Evolutionary conservation across 2,113 vertebrate genomes (phyloP).

Genomic region (Hippopotamus amphibius): DNA sequence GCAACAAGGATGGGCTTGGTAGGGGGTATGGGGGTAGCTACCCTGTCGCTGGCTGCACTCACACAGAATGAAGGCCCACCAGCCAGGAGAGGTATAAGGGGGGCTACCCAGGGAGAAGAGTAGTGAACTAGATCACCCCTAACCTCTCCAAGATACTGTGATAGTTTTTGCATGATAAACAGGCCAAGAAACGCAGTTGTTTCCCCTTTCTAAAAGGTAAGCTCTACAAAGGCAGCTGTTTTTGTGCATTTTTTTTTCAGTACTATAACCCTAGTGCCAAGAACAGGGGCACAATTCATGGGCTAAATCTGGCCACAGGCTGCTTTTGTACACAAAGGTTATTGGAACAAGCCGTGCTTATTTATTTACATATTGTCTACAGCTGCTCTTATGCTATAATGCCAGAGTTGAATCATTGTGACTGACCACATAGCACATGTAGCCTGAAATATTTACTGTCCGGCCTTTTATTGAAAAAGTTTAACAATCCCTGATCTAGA

Average conservation of each 20-base stretch:
- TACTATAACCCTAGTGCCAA: neutral
- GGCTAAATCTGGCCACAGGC: neutral
- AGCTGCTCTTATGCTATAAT: neutral
- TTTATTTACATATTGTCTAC: neutral
- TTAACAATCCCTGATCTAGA: neutral
- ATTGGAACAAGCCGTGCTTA: neutral
- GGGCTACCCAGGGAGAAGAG: neutral
- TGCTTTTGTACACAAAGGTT: neutral
- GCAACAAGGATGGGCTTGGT: neutral
- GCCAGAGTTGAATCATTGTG: neutral
- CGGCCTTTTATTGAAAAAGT: neutral
- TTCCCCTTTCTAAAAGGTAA: neutral
- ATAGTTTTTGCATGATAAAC: neutral
- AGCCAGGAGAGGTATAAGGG: neutral
- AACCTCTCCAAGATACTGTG: neutral
- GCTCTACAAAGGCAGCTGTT: neutral
- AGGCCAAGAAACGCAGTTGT: neutral
- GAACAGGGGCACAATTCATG: neutral
- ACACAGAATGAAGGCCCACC: neutral
- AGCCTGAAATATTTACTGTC: neutral
- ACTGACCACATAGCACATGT: neutral
- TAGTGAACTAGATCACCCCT: too few relatives aligned
- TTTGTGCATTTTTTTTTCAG: accelerated
- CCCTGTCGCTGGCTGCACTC: accelerated
- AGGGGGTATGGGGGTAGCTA: neutral